Evolutionary conservation across 2,888 invertebrate species (phyloP).

Genomic region (Temnothorax unifasciatus): DNA sequence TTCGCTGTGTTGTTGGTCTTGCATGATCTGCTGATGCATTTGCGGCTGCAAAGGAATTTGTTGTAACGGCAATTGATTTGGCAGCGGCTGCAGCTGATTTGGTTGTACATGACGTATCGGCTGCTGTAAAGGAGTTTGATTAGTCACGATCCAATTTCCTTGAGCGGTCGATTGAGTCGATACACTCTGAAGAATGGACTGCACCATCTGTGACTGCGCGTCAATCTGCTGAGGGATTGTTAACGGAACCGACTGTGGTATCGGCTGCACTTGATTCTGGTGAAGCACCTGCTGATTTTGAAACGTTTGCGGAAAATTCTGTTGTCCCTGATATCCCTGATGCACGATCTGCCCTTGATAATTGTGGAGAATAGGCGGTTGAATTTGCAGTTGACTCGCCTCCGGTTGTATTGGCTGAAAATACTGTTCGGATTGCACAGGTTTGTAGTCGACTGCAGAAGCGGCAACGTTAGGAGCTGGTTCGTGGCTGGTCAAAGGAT

Average conservation of each 20-base stretch:
- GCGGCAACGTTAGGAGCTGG: conserved; percentile 58
- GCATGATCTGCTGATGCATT: conserved; percentile 61
- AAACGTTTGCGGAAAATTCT: conserved; percentile 73
- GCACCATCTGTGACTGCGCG: conserved; percentile 67
- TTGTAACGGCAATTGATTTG: conserved; percentile 67
- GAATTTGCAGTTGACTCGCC: conserved; percentile 73
- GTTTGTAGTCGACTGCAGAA: conserved; percentile 66
- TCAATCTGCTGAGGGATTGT: conserved; percentile 67
- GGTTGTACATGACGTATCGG: conserved; percentile 74
- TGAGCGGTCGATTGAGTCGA: conserved; percentile 61
- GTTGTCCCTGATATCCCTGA: conserved; percentile 62
- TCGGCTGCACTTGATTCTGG: conserved; percentile 63
- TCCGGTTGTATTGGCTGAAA: conserved; percentile 84
- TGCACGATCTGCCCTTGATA: conserved; percentile 70
- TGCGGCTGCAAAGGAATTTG: conserved; percentile 67
- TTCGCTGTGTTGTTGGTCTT: conserved; percentile 69
- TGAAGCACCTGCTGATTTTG: conserved; percentile 68
- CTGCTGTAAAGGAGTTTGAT: conserved; percentile 73
- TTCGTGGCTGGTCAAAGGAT: conserved; percentile 78
- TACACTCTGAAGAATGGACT: conserved; percentile 66
- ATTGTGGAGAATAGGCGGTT: conserved; percentile 74
- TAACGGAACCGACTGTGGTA: conserved; percentile 67
- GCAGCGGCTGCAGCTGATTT: conserved; percentile 70
- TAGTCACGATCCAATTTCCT: conserved; percentile 69
- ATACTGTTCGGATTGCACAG: conserved; percentile 81